Conservation (phyloP, 1,140 invertebrate species). For the Pogonomyrmex barbatus region DNA sequence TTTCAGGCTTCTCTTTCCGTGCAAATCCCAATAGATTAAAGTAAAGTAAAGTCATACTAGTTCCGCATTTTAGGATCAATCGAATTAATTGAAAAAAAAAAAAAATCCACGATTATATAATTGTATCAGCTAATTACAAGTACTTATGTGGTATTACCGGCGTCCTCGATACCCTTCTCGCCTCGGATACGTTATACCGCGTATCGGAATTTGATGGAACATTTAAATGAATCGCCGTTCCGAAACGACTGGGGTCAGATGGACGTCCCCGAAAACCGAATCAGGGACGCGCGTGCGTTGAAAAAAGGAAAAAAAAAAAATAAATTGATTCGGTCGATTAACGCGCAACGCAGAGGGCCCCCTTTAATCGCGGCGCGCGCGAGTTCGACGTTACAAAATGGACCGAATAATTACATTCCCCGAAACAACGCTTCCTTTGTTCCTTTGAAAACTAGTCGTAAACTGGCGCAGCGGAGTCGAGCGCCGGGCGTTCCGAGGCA, state of each 20-base stretch:
- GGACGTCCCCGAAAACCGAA: conserved; percentile 17
- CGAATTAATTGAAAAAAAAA: neutral
- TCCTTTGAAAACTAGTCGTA: conserved; percentile 70
- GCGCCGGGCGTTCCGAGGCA: neutral
- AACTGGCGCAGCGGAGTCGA: conserved; percentile 46
- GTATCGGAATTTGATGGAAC: conserved; percentile 43
- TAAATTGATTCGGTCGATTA: conserved; percentile 60
- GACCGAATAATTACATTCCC: conserved; percentile 71
- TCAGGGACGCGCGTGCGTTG: conserved; percentile 7
- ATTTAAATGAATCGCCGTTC: conserved; percentile 40
- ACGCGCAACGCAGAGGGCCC: conserved; percentile 29
- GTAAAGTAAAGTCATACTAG: neutral
- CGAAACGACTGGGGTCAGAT: conserved; percentile 36
- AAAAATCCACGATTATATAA: neutral
- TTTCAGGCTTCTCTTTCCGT: neutral
- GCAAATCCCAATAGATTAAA: neutral
- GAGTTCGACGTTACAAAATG: conserved; percentile 66
- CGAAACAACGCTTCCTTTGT: conserved; percentile 73
- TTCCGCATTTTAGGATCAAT: conserved; percentile 24
- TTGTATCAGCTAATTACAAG: conserved; percentile 14
- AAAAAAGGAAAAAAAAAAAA: conserved; percentile 11
- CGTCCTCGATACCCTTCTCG: neutral
- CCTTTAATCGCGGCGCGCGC: conserved; percentile 54
- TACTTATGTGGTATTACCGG: neutral
- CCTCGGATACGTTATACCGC: neutral